Base-by-base conservation (phyloP, 2,888 invertebrate species). In the Dioctria linearis region DNA sequence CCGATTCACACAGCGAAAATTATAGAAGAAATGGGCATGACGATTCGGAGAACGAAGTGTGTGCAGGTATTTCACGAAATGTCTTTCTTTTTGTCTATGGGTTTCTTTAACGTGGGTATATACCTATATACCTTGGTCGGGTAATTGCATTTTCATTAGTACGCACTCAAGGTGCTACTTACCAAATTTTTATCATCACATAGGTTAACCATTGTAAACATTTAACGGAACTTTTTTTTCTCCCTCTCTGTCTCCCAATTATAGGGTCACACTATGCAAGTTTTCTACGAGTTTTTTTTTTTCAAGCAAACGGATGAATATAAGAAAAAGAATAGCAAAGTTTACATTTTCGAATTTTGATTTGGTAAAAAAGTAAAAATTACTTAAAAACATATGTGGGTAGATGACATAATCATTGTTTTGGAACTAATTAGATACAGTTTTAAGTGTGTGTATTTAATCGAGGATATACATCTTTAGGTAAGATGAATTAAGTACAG, bases 141-240 rank as follows among this genome's bases (percentile, higher is more conserved):
- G 65, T 65, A 65, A 65, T 65, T 65, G 42, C 65, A 65, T 65
- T 40, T 37, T 65, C 65, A 65, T 65, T 37, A 65, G 65, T 13
- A 40, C 6, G 11, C 39, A 40, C 39, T 39, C 65, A 65, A 65
- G 65, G 65, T 40, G 65, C 40, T 65, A 40, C 65, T 37, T 40
- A 65, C 42, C 65, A 65, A 65, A 40, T 25, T 59, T 25, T 6
- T 59, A 8, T 13, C n/a, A 25, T 25, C 25, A 25, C 25, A 25
- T 59, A 59, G 11, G n/a, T 59, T 59, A 59, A 59, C 59, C 59
- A 59, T 25, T 59, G 59, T 59, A 13, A 11, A 59, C 6, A 25
- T 25, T 11, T 59, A 59, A 59, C 59, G 59, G 59, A 13, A 59
- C 59, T 59, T 59, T 25, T 13, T 25, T 13, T 59, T 59, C n/a